Base-by-base conservation (phyloP, 2,797 vertebrate species). In the Yasuhikotakia modesta region DNA sequence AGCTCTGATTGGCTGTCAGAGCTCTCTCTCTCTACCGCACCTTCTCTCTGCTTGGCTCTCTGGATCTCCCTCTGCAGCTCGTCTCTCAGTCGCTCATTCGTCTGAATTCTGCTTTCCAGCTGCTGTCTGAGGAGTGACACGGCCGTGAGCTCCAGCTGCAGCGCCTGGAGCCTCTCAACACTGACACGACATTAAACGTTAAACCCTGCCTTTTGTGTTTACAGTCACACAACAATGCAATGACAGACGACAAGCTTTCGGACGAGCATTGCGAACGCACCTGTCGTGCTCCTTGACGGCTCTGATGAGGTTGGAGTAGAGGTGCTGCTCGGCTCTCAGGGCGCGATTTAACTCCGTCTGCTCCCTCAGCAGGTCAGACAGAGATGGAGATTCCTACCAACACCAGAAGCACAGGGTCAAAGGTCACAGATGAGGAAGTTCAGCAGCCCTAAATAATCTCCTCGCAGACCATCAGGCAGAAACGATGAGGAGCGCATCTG, bases 231-330 rank as follows among this genome's bases (percentile, higher is more conserved):
- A 43, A 43, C 39, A 43, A 43, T 10, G 53, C 14, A 73, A 27
- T 43, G 57, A 14, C 67, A 35, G 17, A 43, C 16, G n/a, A 67
- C 6, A 57, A 1, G 16, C 32, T 48, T 27, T 16, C 4, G 22
- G 21, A 13, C 14, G 1, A 27, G 22, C 6, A 22, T 24, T 27
- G 1, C 12, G 5, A 32, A 89, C 86, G 86, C 19, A 98, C 97
- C 96, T 95, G 86, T 96, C 94, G 1, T 94, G 92, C 79, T 96
- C 94, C 85, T 94, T 95, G 48, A 98, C 93, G 5, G 94, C 93
- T 73, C 93, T 92, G 76, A 96, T 93, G 58, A 99, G 90, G 0
- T 88, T 94, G 32, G 93, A 91, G 88, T 97, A 98, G 64, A 97
- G 93, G 89, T 94, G 94, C 60, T 94, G 95, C 48, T 99, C 96